Base-by-base conservation (phyloP, 2,888 invertebrate genomes). In the Dioctria rufipes region DNA sequence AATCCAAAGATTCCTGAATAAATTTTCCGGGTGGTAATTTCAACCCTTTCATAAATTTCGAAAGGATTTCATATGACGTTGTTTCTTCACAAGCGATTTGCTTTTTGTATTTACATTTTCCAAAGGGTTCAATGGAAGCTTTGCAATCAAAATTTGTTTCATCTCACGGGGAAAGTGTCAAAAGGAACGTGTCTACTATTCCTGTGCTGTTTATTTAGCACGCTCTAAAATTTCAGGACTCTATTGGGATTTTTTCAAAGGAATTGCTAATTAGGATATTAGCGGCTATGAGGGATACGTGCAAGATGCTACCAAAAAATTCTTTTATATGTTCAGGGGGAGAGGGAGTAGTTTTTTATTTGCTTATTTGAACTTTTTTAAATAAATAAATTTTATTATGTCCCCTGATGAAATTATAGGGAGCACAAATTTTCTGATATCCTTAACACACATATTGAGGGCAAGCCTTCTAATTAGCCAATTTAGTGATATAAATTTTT, bases 1-100 rank as follows among this genome's bases (percentile, higher is more conserved):
- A 66, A 42, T 79, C 58, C 66, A 79, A 79, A 43, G 78, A 54
- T 42, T 54, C 13, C 46, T 79, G 79, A 80, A 80, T 80, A 80
- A 69, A 80, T 80, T 80, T 80, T 69, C 67, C 79, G 58, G 69
- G 8, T 49, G 40, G 42, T 78, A 66, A 54, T 63, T 66, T 78
- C 66, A 78, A 78, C 78, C 78, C 78, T 78, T 78, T 78, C 49
- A 63, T 78, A 66, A 78, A 51, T 63, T 46, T n/a, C 9, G 11
- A 46, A 40, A 8, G 63, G 37, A 11, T 63, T 77, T 63, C 61
- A 60, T 61, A 77, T 77, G 39, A 40, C 63, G 49, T 77, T 77
- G 77, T 61, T 63, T 42, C 77, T 61, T 63, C 40, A 49, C 63
- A 61, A n/a, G 37, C 37, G 46, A 63, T 37, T 37, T 77, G 77